Evolutionary conservation across 2,888 invertebrate genomes (phyloP).

Genomic region (Sinodicranocentrus sp.): DNA sequence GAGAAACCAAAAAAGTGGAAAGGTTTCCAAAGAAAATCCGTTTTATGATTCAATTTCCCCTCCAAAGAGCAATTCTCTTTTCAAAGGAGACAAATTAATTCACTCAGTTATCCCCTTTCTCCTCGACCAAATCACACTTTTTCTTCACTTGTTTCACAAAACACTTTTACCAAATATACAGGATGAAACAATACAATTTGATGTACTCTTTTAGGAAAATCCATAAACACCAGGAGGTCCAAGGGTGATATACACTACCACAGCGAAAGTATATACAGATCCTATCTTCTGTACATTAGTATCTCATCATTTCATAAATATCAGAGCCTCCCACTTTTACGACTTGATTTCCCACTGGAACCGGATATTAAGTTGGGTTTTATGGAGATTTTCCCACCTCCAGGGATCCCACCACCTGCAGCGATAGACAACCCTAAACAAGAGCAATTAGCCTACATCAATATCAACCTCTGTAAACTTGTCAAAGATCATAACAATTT

Average conservation of each 20-base stretch:
- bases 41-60: too few species aligned
- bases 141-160: too few species aligned
- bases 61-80: too few species aligned
- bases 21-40: too few species aligned
- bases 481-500: too few species aligned
- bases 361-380: slow-evolving; percentile 14
- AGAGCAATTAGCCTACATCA: slow-evolving; percentile 4
- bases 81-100: too few species aligned
- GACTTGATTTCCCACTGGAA: slow-evolving; percentile 10
- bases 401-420: neutral
- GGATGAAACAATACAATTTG: too few species aligned
- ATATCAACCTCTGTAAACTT: too few species aligned
- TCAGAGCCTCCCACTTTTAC: slow-evolving; percentile 12
- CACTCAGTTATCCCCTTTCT: too few species aligned
- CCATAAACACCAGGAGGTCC: slow-evolving; percentile 44
- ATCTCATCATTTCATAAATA: neutral
- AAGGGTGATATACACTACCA: neutral
- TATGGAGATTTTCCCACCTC: neutral
- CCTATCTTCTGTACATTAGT: neutral
- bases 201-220: too few species aligned
- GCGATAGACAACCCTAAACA: neutral
- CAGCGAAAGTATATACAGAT: neutral
- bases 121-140: slow-evolving; percentile 10
- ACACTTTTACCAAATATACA: too few species aligned
- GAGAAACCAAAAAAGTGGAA: neutral